Percentiles rank a stretch among this genome's conserved stretches.
Conservation (phyloP, 2,113 vertebrate species). For the Nycticebus coucang region DNA sequence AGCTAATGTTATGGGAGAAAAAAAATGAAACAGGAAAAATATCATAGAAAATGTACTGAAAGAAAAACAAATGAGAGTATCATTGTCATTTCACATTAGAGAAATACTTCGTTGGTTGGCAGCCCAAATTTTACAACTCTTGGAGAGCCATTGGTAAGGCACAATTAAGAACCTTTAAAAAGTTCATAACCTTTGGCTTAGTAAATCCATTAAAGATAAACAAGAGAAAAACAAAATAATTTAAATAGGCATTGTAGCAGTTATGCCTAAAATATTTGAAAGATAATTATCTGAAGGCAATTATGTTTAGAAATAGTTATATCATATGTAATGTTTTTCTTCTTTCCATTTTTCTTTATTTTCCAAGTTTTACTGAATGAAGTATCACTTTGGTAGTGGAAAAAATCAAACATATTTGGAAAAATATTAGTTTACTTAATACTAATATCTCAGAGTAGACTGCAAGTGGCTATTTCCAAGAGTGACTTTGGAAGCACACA, state of each 20-base stretch:
- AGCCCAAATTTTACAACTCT: not conserved
- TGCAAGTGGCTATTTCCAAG: not conserved
- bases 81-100: slow-evolving; percentile 21
- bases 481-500: not conserved
- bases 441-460: not conserved
- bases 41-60: not conserved
- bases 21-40: not conserved
- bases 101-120: not conserved
- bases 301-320: not conserved
- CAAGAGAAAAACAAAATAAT: not conserved
- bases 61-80: slow-evolving; percentile 18
- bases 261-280: not conserved
- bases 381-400: not conserved
- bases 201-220: slow-evolving; percentile 25
- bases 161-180: slow-evolving; percentile 24
- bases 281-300: slow-evolving; percentile 9
- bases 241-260: not conserved
- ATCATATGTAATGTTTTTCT: not conserved
- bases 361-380: slow-evolving; percentile 29
- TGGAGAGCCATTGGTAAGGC: not conserved
- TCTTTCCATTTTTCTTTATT: not conserved
- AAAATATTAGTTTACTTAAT: not conserved
- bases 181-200: not conserved
- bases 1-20: not conserved
- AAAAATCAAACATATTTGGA: not conserved